A percentile compares a stretch with the other conserved stretches of the same genome.
These are phyloP conservation scores for Chiridota heheva DNA, from an alignment of 35 echinoderm and acorn worm genomes.

Conservation along the genomic window DNA sequence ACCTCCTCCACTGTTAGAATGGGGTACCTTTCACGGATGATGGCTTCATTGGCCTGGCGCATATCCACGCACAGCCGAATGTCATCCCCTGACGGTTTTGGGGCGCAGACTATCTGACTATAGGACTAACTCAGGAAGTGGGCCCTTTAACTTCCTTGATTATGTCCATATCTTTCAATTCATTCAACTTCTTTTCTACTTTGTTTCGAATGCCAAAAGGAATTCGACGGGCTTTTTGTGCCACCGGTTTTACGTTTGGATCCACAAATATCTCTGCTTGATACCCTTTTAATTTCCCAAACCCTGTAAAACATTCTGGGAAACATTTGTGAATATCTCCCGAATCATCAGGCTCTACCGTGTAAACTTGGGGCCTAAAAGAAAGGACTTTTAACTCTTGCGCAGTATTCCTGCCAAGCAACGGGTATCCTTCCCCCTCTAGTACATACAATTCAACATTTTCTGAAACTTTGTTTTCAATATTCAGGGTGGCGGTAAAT, in stretches of 20 bases:
- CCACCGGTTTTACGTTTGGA: slow-evolving; percentile 20
- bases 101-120: slow-evolving; percentile 21
- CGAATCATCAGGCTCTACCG: background rate
- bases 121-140: slow-evolving; percentile 12
- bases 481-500: too few relatives aligned
- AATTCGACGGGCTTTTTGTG: slow-evolving; percentile 30
- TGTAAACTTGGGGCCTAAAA: background rate
- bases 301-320: slow-evolving; percentile 49
- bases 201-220: slow-evolving; percentile 58
- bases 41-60: slow-evolving; percentile 53
- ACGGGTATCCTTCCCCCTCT: background rate
- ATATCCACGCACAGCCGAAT: slow-evolving; percentile 69
- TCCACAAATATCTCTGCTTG: slow-evolving; percentile 65
- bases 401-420: slow-evolving; percentile 34
- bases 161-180: slow-evolving; percentile 30
- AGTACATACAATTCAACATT: slow-evolving; percentile 13
- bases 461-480: too few relatives aligned
- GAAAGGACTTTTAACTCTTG: slow-evolving; percentile 3
- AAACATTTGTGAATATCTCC: slow-evolving; percentile 15
- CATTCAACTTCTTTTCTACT: slow-evolving; percentile 51
- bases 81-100: slow-evolving; percentile 30
- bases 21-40: slow-evolving; percentile 48
- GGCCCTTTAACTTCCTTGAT: slow-evolving; percentile 51
- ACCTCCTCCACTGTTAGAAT: slow-evolving; percentile 59
- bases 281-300: slow-evolving; percentile 63